A percentile compares a stretch with the other conserved stretches of the same genome.
Conservation (phyloP, 2,888 invertebrate genomes). For the Neoitamus cyanurus region DNA sequence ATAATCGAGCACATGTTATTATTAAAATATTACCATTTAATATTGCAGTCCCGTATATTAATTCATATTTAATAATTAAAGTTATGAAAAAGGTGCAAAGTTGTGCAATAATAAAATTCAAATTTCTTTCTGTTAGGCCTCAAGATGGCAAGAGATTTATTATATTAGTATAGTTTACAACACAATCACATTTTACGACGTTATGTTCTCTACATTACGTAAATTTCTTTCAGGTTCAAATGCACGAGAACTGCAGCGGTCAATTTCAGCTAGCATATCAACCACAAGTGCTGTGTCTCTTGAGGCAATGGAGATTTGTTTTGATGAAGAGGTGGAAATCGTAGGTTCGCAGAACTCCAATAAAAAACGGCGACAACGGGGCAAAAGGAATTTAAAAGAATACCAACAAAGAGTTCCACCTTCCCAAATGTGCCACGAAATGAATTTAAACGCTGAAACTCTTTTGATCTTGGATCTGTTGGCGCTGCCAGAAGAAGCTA, state of each 20-base stretch:
- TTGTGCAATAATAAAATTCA: too few relatives aligned
- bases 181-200: neutral
- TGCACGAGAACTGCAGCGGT: neutral
- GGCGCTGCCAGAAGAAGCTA: constrained; percentile 5
- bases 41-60: too few relatives aligned
- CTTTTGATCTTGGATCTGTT: constrained; percentile 42
- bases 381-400: neutral
- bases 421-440: neutral
- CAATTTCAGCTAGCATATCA: neutral
- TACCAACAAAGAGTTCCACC: neutral
- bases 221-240: neutral
- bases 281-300: neutral
- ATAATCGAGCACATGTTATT: too few relatives aligned
- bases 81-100: too few relatives aligned
- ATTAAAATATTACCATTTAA: too few relatives aligned
- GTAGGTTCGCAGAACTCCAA: neutral
- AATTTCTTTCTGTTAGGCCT: too few relatives aligned
- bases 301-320: neutral
- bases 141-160: too few relatives aligned
- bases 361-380: neutral
- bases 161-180: too few relatives aligned
- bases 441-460: constrained; percentile 42
- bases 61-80: too few relatives aligned
- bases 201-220: neutral
- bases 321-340: neutral